These are phyloP conservation scores for Julus scanicus DNA, from an alignment of 2,888 invertebrate genomes.

Conservation along the genomic window DNA sequence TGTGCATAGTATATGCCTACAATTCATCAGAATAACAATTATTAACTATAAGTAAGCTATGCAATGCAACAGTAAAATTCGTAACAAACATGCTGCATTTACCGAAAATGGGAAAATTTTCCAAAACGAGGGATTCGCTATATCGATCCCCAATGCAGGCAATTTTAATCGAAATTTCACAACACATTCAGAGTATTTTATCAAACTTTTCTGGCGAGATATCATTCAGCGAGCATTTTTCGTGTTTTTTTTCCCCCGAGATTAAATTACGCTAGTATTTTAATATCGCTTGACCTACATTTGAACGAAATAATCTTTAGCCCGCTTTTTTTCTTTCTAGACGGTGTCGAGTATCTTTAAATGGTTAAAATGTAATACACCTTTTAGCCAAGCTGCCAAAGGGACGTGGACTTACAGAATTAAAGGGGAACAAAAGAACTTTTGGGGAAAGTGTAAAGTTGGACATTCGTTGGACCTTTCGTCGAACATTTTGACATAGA, in stretches of 20 bases:
- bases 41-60: no score
- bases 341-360: conserved; percentile 21
- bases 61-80: no score
- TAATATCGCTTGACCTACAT: conserved; percentile 38
- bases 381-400: background rate
- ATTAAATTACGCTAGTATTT: conserved; percentile 37
- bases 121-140: background rate
- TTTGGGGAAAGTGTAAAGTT: background rate
- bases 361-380: conserved; percentile 1
- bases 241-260: background rate
- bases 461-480: no score
- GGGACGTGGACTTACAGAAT: background rate
- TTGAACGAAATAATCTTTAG: conserved; percentile 20
- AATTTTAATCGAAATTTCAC: background rate
- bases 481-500: no score
- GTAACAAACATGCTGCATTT: no score
- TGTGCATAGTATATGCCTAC: no score
- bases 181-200: background rate
- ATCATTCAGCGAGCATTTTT: background rate
- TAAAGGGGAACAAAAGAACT: background rate
- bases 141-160: background rate
- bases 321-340: background rate
- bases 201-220: background rate
- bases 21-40: no score
- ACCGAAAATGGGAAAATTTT: no score